Conservation (phyloP, 2,888 invertebrate species). For the Acleris cristana region DNA sequence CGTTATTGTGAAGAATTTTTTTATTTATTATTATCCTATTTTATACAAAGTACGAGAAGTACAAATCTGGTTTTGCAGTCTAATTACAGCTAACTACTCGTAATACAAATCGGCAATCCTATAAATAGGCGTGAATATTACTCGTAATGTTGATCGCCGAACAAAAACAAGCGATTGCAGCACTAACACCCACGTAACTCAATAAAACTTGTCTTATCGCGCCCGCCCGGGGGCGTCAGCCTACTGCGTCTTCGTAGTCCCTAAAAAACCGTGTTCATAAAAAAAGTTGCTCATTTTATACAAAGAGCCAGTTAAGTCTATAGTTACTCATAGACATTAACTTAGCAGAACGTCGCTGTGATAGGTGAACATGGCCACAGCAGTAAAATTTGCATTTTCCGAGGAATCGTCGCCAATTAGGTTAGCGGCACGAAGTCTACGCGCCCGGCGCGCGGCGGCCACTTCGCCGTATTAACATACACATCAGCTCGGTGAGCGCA, state of each 20-base stretch:
- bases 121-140: no score
- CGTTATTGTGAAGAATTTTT: no score
- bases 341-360: conserved; percentile 26
- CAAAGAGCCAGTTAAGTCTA: conserved; percentile 1
- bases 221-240: conserved; percentile 3
- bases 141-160: no score
- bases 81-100: no score
- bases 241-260: not conserved
- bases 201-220: conserved; percentile 1
- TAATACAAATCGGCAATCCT: no score
- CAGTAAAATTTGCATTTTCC: conserved; percentile 74
- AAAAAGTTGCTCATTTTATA: no score
- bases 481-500: conserved; percentile 1
- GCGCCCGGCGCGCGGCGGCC: conserved; percentile 43
- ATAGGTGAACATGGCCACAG: conserved; percentile 51
- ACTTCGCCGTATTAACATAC: conserved; percentile 49
- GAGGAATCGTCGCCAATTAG: conserved; percentile 74
- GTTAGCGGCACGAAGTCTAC: conserved; percentile 68
- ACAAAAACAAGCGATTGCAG: conserved; percentile 3
- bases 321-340: conserved; percentile 8
- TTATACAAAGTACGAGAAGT: no score
- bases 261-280: no score
- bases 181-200: not conserved
- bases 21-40: no score
- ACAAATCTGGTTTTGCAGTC: no score